Evolutionary conservation across 2,113 vertebrate genomes (phyloP).

Genomic region (Urocynchramus pylzowi): DNA sequence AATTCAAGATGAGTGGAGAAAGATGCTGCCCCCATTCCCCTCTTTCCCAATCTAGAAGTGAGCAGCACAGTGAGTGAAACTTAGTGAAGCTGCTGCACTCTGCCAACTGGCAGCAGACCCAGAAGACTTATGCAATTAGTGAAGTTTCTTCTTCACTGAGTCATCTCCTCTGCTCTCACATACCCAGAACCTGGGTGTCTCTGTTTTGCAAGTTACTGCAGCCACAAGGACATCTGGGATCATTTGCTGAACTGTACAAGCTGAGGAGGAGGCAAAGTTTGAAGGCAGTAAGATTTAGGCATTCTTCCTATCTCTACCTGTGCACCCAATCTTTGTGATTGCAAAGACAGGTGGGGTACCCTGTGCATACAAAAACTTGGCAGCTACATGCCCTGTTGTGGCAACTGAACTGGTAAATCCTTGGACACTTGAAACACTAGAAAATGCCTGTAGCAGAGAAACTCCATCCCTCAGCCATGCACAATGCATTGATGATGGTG

Average conservation of each 20-base stretch:
- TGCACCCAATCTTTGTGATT: not conserved
- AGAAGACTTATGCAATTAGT: not conserved
- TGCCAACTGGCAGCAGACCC: conserved; percentile 31
- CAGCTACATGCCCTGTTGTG: not conserved
- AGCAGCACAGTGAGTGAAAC: not conserved
- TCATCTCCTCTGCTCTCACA: not conserved
- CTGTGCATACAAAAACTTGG: not conserved
- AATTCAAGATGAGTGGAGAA: not conserved
- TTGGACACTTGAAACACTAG: not conserved
- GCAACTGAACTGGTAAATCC: not conserved
- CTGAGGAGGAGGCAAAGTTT: not conserved
- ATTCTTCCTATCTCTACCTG: not conserved
- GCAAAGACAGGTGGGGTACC: not conserved
- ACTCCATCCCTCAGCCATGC: not conserved
- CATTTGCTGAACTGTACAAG: not conserved
- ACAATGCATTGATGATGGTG: fast-evolving
- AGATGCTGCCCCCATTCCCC: not conserved
- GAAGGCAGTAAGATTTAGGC: not conserved
- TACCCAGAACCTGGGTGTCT: not conserved
- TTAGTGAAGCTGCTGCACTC: not conserved
- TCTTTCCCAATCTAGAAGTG: not conserved
- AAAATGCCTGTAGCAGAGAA: not conserved
- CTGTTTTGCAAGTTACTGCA: not conserved
- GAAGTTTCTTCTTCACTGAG: not conserved
- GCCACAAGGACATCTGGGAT: not conserved